Base-by-base conservation (phyloP, 2,113 vertebrate species). In the Hypomesus transpacificus region DNA sequence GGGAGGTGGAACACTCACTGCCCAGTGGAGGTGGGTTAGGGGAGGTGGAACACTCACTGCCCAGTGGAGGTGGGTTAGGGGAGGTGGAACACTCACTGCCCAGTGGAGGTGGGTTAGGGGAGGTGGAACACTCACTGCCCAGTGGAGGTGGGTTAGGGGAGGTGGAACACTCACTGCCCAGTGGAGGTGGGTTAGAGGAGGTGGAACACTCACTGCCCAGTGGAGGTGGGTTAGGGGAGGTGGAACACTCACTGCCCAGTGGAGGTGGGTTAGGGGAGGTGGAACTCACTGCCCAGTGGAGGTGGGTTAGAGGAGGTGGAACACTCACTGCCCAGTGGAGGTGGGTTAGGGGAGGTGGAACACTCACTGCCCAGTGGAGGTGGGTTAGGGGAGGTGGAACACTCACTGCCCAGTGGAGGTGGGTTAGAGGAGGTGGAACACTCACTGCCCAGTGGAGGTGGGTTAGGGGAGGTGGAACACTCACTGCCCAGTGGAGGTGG, bases 121-220 rank as follows among this genome's bases (percentile, higher is more conserved):
- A 11, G n/a, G 34, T 26, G 58, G 11, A 85, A 96, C n/a, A n/a
- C 97, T 93, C 91, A 99, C 97, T 99, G 97, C 96, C 31, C 31
- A 34, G 31, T 1, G 22, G 21, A 24, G 59, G 22, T 2, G 5
- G 6, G 14, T 34, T 14, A 8, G n/a, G 31, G 57, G 14, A 11
- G n/a, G 34, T 26, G 58, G 11, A 85, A 96, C n/a, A n/a, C 97
- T 93, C 91, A 99, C 97, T 99, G 97, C 96, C 31, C 31, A 34
- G 31, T 1, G 22, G 21, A 24, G 59, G 22, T 2, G 5, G 6
- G 14, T 34, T 14, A 8, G n/a, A 53, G 57, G 14, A 11, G n/a
- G 34, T 26, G 58, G 11, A 85, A 96, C n/a, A n/a, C 97, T 93
- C 91, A 99, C 97, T 99, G 97, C 96, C 31, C 31, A 34, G 31